phyloP scores from a whole-genome alignment of 2,888 invertebrate genomes.

The Diaphora mendica region DNA sequence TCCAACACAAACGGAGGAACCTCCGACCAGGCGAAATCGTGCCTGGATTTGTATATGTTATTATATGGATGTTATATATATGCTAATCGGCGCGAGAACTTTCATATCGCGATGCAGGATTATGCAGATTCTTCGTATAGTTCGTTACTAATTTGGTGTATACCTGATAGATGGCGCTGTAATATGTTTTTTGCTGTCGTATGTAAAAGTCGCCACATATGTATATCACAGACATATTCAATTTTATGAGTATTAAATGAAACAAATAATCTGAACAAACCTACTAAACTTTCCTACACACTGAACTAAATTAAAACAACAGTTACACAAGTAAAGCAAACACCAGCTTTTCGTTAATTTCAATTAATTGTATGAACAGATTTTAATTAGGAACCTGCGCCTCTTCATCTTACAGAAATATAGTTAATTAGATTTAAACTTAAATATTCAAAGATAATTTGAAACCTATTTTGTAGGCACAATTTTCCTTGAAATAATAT shows the following conservation, averaged over 20 bases:
- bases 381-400: slow-evolving; percentile 11
- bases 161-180: too few relatives aligned
- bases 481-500: background rate
- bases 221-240: background rate
- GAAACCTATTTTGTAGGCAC: background rate
- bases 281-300: background rate
- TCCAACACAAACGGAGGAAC: too few relatives aligned
- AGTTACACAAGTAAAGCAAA: background rate
- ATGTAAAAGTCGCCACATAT: too few relatives aligned
- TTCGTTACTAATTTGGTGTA: too few relatives aligned
- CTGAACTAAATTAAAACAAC: background rate
- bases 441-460: too few relatives aligned
- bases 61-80: too few relatives aligned
- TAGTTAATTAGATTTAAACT: background rate
- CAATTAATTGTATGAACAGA: background rate
- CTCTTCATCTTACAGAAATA: background rate
- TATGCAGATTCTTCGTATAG: too few relatives aligned
- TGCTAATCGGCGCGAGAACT: too few relatives aligned
- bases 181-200: too few relatives aligned
- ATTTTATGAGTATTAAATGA: background rate
- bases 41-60: too few relatives aligned
- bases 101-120: too few relatives aligned
- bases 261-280: background rate
- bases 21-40: too few relatives aligned
- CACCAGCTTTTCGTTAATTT: background rate